Conservation (phyloP, 2,888 invertebrate genomes). For the Periphyllus acericola region DNA sequence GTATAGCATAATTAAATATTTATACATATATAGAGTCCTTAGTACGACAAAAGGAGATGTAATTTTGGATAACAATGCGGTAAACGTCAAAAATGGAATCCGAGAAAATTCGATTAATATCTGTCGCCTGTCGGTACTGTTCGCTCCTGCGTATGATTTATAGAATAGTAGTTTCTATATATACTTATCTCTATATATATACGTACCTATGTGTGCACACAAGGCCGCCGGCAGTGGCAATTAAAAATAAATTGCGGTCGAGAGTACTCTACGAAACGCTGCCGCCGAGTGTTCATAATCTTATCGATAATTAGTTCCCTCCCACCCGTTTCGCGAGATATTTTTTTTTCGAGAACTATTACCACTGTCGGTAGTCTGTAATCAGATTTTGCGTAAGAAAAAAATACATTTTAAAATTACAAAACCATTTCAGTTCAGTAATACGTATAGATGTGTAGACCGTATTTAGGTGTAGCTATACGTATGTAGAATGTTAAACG, state of each 20-base stretch:
- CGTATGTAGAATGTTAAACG: too few species aligned
- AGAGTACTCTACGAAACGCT: slow-evolving; percentile 21
- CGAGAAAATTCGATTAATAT: neutral
- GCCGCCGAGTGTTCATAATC: neutral
- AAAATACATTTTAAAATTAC: neutral
- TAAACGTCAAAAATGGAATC: neutral
- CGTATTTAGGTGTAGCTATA: too few species aligned
- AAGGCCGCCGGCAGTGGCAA: neutral
- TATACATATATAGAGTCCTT: too few species aligned
- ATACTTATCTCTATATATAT: too few species aligned
- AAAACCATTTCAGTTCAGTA: too few species aligned
- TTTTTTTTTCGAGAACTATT: neutral
- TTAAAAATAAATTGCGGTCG: slow-evolving; percentile 15
- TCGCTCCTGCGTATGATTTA: neutral
- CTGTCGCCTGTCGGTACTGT: too few species aligned
- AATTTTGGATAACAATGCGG: too few species aligned
- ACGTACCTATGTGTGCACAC: neutral
- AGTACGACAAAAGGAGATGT: too few species aligned
- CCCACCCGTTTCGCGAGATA: neutral
- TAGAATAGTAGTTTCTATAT: neutral
- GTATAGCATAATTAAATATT: too few species aligned
- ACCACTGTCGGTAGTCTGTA: neutral
- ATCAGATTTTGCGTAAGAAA: slow-evolving; percentile 29
- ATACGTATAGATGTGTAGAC: too few species aligned
- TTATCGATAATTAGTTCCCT: neutral